Evolutionary conservation across 2,888 invertebrate species (phyloP).

Genomic region (Stictocephala bisonia): DNA sequence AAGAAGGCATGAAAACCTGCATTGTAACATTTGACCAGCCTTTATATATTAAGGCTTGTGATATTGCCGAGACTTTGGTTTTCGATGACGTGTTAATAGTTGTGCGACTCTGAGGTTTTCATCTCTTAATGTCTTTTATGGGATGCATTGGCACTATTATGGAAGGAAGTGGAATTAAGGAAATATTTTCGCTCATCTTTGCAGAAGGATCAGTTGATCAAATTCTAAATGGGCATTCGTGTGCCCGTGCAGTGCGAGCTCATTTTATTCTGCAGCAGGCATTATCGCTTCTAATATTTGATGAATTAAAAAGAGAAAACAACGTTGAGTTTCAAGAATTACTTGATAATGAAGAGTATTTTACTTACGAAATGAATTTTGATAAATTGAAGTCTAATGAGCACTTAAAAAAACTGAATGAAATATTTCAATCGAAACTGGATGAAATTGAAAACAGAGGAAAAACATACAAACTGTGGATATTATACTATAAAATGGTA

Average conservation of each 20-base stretch:
- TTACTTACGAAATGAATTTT: background rate
- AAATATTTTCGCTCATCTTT: too few species aligned
- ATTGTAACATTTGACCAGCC: background rate
- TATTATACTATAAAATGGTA: too few species aligned
- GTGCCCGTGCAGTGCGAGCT: too few species aligned
- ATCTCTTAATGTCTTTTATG: too few species aligned
- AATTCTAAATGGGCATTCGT: too few species aligned
- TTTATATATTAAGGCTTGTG: background rate
- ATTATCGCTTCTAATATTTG: background rate
- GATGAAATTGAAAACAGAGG: constrained; percentile 3
- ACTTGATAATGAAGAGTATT: background rate
- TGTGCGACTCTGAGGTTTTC: background rate
- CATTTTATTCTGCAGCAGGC: background rate
- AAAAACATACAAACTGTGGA: background rate
- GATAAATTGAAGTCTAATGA: background rate
- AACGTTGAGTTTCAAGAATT: background rate
- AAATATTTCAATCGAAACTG: background rate
- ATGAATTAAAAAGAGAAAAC: too few species aligned
- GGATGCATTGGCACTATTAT: too few species aligned
- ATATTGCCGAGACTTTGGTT: too few species aligned
- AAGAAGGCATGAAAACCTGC: too few species aligned
- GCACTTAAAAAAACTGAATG: background rate
- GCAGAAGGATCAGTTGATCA: too few species aligned
- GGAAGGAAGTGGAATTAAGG: too few species aligned
- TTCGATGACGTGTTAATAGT: too few species aligned